These are phyloP conservation scores for Macropus fuliginosus DNA, from an alignment of 2,797 vertebrate species.

Conservation along the genomic window DNA sequence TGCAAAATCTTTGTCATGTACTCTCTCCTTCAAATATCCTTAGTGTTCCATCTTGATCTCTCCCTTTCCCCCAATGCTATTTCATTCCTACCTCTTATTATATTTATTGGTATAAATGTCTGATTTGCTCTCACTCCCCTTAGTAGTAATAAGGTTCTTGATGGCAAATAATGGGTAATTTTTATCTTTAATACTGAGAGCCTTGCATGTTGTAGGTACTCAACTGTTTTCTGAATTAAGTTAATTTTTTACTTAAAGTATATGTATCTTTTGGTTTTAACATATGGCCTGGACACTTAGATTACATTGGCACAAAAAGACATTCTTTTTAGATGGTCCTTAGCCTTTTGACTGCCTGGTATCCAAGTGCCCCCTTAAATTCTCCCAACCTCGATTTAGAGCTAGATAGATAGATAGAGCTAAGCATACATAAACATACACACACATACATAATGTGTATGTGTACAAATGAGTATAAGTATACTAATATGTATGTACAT, in stretches of 20 bases:
- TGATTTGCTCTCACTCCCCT: not conserved
- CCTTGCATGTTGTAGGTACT: not conserved
- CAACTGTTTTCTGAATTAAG: not conserved
- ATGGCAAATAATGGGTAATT: not conserved
- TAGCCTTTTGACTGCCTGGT: not conserved
- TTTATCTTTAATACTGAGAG: not conserved
- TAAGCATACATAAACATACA: not conserved
- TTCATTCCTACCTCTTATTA: not conserved
- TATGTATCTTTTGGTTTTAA: not conserved
- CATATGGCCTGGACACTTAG: not conserved
- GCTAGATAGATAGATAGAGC: not conserved
- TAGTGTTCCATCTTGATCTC: not conserved
- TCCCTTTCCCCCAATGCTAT: not conserved
- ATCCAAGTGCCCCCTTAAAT: not conserved
- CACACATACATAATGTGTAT: not conserved
- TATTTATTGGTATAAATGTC: not conserved
- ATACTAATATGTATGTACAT: not conserved
- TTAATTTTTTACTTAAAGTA: not conserved
- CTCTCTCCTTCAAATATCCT: not conserved
- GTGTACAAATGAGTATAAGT: not conserved
- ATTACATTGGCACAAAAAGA: not conserved
- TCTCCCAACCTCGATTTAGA: not conserved
- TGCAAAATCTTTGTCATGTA: not conserved
- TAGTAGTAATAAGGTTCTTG: not conserved
- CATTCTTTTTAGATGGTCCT: not conserved